Evolutionary conservation across 2,888 invertebrate species (phyloP).

Genomic region (Globia sparganii): DNA sequence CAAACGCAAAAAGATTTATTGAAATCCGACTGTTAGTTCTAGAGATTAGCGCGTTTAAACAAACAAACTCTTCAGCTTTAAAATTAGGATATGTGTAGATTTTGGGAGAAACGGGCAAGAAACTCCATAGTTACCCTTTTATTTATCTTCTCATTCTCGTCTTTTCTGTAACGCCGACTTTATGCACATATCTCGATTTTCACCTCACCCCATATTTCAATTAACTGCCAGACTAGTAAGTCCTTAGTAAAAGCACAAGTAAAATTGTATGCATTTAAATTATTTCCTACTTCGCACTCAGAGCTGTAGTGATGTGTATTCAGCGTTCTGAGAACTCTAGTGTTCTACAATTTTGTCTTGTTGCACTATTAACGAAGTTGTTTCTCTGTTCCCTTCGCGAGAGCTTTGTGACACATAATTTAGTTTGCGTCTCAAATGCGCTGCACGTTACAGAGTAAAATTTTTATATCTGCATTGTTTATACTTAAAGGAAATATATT

Average conservation of each 20-base stretch:
- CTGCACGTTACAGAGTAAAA: constrained; percentile 5
- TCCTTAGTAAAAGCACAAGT: constrained; percentile 25
- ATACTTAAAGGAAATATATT: too few species aligned
- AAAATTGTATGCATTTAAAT: constrained; percentile 36
- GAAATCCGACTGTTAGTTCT: too few species aligned
- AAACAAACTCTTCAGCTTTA: too few species aligned
- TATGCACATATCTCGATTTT: neutral
- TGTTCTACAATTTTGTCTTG: constrained; percentile 36
- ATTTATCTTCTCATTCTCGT: neutral
- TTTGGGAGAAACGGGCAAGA: neutral
- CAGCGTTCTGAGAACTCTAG: constrained; percentile 22
- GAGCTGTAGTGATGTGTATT: constrained; percentile 40
- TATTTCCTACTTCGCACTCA: constrained; percentile 31
- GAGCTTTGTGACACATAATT: constrained; percentile 49
- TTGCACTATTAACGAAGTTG: constrained; percentile 45
- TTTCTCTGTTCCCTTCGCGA: constrained; percentile 20
- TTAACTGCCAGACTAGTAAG: constrained; percentile 15
- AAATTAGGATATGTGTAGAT: neutral
- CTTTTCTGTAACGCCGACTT: neutral
- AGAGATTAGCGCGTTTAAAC: too few species aligned
- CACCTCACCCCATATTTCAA: constrained; percentile 12
- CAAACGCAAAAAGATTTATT: too few species aligned
- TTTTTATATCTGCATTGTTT: neutral
- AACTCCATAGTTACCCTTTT: neutral
- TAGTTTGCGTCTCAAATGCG: constrained; percentile 34